phyloP scores from a whole-genome alignment of 2,797 vertebrate species.

The Leucoraja ocellata region DNA sequence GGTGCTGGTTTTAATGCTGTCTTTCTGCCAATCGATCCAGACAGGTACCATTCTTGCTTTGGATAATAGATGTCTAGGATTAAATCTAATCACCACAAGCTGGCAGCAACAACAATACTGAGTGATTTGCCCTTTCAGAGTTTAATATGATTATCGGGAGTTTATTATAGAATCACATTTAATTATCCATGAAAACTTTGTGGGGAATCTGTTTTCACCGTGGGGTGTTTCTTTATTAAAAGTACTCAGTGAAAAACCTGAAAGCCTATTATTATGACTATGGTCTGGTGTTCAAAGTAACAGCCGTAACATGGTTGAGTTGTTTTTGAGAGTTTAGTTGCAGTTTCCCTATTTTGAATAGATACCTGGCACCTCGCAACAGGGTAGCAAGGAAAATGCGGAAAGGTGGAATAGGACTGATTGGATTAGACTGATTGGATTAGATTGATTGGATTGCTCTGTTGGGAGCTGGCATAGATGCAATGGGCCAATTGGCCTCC shows the following conservation, averaged over 20 bases:
- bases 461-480: too few species aligned
- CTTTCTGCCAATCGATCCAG: slow-evolving; percentile 69
- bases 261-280: background rate
- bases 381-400: too few species aligned
- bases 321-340: background rate
- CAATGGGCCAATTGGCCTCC: too few species aligned
- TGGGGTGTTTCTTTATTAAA: background rate
- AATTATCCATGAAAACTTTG: background rate
- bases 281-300: background rate
- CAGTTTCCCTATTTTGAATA: background rate
- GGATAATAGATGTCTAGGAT: slow-evolving; percentile 56
- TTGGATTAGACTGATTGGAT: too few species aligned
- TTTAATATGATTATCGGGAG: background rate
- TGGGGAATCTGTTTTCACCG: background rate
- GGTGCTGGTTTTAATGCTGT: slow-evolving; percentile 90
- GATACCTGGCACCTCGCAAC: background rate
- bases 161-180: background rate
- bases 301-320: background rate
- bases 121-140: background rate
- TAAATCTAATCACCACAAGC: slow-evolving; percentile 38
- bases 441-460: too few species aligned
- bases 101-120: background rate
- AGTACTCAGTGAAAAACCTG: background rate
- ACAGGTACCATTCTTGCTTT: slow-evolving; percentile 37
- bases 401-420: too few species aligned